Evolutionary conservation across 2,113 vertebrate genomes (phyloP).

Genomic region (Tachysurus fulvidraco): DNA sequence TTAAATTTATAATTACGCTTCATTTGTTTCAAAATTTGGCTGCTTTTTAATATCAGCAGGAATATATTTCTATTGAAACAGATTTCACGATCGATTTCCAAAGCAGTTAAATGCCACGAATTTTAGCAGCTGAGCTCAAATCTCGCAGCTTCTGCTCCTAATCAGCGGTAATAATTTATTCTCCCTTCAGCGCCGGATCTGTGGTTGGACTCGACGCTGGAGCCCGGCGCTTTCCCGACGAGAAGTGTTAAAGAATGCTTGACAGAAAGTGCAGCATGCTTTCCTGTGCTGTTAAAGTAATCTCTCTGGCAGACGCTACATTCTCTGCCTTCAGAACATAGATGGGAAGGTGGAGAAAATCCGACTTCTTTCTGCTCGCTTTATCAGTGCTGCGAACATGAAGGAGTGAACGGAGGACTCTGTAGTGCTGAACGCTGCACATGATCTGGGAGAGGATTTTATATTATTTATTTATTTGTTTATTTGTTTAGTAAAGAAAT

Average conservation of each 20-base stretch:
- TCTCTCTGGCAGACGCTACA: conserved; percentile 64
- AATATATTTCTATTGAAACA: not conserved
- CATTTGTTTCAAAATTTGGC: not conserved
- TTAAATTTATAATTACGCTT: not conserved
- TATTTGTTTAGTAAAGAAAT: not conserved
- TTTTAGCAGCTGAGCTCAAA: conserved; percentile 71
- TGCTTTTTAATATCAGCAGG: not conserved
- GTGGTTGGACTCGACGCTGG: conserved; percentile 51
- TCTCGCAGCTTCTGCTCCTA: conserved; percentile 66
- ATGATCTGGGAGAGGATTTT: conserved; percentile 12
- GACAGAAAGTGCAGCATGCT: conserved; percentile 57
- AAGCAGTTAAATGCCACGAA: conserved; percentile 60
- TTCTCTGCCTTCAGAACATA: conserved; percentile 63
- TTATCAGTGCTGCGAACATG: conserved; percentile 5
- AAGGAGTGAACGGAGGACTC: conserved; percentile 1
- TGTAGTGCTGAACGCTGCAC: not conserved
- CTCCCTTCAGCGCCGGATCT: conserved; percentile 59
- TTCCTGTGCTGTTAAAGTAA: conserved; percentile 66
- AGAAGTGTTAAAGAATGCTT: conserved; percentile 62
- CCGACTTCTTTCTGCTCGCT: conserved; percentile 53
- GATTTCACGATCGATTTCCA: conserved; percentile 59
- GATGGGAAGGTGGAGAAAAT: conserved; percentile 63
- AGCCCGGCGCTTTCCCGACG: conserved; percentile 61
- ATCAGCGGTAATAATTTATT: conserved; percentile 68
- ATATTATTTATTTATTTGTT: no score